phyloP scores from a whole-genome alignment of 92 coral and sea anemone genomes.

The Zoanthus gigantus region DNA sequence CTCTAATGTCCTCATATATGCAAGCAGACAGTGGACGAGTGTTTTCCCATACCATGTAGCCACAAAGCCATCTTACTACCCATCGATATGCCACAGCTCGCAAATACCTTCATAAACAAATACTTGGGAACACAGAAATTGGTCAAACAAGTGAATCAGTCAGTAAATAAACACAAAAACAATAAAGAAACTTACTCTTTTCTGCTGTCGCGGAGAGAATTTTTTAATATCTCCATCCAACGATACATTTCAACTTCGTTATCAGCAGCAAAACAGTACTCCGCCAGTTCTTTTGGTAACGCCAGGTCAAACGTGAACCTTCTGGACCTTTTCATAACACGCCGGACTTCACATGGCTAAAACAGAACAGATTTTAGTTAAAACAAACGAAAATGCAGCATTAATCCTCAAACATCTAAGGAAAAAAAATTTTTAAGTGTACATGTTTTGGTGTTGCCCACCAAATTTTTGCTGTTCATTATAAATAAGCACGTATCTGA shows the following conservation, averaged over 20 bases:
- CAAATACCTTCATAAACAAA: slow-evolving; percentile 3
- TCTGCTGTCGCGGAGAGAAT: slow-evolving; percentile 51
- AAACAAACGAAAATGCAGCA: neutral
- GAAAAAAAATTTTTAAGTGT: neutral
- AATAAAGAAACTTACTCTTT: slow-evolving; percentile 1
- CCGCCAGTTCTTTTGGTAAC: slow-evolving; percentile 73
- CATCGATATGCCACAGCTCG: slow-evolving; percentile 39
- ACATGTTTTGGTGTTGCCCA: too few species aligned
- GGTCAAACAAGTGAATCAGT: too few species aligned
- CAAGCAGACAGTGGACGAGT: slow-evolving; percentile 40
- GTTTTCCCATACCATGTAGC: slow-evolving; percentile 44
- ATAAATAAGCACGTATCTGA: too few species aligned
- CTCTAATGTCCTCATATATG: neutral
- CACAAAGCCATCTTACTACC: slow-evolving; percentile 41
- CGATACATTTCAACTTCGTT: slow-evolving; percentile 73
- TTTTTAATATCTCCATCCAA: slow-evolving; percentile 86
- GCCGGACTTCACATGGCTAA: slow-evolving; percentile 75
- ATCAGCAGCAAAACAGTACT: slow-evolving; percentile 89
- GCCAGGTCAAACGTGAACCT: slow-evolving; percentile 80
- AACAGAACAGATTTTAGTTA: slow-evolving; percentile 28
- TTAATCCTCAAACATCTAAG: too few species aligned
- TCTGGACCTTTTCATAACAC: slow-evolving; percentile 71
- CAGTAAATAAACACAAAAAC: too few species aligned
- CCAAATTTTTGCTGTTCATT: too few species aligned
- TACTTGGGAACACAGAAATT: too few species aligned